These are phyloP conservation scores for Pomacea canaliculata DNA, from an alignment of 2,888 invertebrate genomes.

Conservation along the genomic window DNA sequence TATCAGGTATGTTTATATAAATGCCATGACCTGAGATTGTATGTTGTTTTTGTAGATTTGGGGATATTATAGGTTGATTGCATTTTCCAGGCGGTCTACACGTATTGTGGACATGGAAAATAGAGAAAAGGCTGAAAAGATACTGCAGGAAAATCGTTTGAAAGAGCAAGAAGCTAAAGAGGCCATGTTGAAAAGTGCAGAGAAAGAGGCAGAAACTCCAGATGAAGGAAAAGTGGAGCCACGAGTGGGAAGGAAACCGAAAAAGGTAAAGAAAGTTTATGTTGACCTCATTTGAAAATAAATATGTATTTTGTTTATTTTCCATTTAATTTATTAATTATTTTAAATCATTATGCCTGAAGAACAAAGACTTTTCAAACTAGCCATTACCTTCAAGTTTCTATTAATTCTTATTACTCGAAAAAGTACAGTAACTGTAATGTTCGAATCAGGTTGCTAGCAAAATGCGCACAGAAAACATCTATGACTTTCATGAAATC, in stretches of 20 bases:
- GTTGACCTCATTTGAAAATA: not conserved
- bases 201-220: not conserved
- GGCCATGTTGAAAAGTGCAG: conserved; percentile 25
- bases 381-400: no score
- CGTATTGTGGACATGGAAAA: conserved; percentile 60
- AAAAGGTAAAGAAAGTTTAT: conserved; percentile 2
- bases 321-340: not conserved
- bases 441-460: no score
- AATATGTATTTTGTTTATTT: not conserved
- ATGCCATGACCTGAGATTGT: no score
- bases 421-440: no score
- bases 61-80: no score
- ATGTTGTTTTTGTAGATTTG: no score
- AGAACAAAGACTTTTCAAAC: no score
- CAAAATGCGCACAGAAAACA: no score
- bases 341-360: not conserved
- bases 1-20: no score
- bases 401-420: no score
- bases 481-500: no score
- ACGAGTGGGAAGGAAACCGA: conserved; percentile 22
- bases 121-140: conserved; percentile 59
- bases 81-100: conserved; percentile 48
- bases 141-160: conserved; percentile 58
- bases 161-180: conserved; percentile 49
- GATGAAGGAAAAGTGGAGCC: conserved; percentile 12